Evolutionary conservation across 2,888 invertebrate species (phyloP).

Genomic region (Ophioninae sp.): DNA sequence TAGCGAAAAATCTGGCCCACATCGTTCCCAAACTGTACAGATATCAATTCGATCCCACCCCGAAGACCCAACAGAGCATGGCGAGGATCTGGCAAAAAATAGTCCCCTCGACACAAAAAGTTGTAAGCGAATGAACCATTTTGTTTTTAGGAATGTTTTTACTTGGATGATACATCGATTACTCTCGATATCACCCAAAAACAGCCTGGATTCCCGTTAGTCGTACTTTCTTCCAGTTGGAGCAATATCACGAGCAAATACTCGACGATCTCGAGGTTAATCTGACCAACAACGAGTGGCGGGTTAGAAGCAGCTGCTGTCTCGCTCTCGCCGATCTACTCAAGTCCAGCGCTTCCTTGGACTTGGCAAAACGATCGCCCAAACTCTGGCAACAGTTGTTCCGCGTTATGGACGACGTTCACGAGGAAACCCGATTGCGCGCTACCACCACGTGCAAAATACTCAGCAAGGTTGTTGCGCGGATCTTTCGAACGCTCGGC

Average conservation of each 20-base stretch:
- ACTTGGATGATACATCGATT: neutral
- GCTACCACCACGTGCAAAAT: slow-evolving; percentile 88
- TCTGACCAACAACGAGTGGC: slow-evolving; percentile 92
- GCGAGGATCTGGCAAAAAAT: slow-evolving; percentile 96
- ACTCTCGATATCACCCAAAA: slow-evolving; percentile 33
- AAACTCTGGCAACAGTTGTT: slow-evolving; percentile 92
- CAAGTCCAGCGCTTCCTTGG: slow-evolving; percentile 75
- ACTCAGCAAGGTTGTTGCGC: slow-evolving; percentile 86
- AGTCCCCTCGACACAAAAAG: slow-evolving; percentile 92
- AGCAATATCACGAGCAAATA: slow-evolving; percentile 91
- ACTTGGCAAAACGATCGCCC: slow-evolving; percentile 79
- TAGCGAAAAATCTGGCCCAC: slow-evolving; percentile 90
- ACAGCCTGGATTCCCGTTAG: slow-evolving; percentile 56
- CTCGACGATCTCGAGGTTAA: slow-evolving; percentile 90
- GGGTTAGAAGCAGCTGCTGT: slow-evolving; percentile 95
- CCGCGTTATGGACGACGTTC: slow-evolving; percentile 96
- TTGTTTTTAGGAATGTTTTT: neutral
- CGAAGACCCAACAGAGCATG: slow-evolving; percentile 96
- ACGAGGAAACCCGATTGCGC: slow-evolving; percentile 91
- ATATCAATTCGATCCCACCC: slow-evolving; percentile 96
- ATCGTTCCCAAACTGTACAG: slow-evolving; percentile 94
- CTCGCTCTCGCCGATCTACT: slow-evolving; percentile 93
- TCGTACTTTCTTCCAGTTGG: slow-evolving; percentile 83
- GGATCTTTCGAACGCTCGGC: neutral
- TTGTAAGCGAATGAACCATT: slow-evolving; percentile 82